Evolutionary conservation across 2,113 vertebrate genomes (phyloP).

Genomic region (Anoura caudifer): DNA sequence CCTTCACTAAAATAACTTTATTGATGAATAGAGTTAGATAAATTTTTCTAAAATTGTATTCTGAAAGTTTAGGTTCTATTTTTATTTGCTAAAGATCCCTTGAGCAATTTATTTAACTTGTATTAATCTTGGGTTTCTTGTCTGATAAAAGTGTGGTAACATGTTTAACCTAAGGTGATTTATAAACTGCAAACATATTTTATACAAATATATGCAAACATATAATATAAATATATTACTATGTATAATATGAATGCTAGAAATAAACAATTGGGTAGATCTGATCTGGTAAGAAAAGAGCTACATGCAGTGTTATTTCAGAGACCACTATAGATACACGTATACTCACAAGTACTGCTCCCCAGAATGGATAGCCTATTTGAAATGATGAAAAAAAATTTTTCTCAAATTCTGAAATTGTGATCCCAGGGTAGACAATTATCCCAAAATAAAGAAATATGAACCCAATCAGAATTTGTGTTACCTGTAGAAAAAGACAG

Average conservation of each 20-base stretch:
- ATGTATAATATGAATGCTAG: neutral
- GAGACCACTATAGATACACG: neutral
- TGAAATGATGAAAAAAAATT: conserved; percentile 30
- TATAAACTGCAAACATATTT: neutral
- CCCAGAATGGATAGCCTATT: conserved; percentile 66
- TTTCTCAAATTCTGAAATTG: neutral
- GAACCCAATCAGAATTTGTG: conserved; percentile 55
- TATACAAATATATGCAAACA: neutral
- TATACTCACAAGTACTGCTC: conserved; percentile 66
- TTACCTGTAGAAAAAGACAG: conserved; percentile 53
- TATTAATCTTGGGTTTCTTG: neutral
- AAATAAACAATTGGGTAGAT: neutral
- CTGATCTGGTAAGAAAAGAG: neutral
- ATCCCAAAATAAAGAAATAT: conserved; percentile 61
- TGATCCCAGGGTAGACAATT: neutral
- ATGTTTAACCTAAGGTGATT: neutral
- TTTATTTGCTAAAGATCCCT: neutral
- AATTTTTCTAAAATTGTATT: neutral
- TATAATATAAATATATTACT: neutral
- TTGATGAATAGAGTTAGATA: neutral
- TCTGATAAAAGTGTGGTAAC: neutral
- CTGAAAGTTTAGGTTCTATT: neutral
- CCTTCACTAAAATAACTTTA: neutral
- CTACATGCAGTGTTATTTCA: neutral
- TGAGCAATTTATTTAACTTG: neutral